Percentiles rank a stretch among this genome's conserved stretches.
Conservation (phyloP, 1,140 invertebrate species). For the Centruroides sculpturatus region DNA sequence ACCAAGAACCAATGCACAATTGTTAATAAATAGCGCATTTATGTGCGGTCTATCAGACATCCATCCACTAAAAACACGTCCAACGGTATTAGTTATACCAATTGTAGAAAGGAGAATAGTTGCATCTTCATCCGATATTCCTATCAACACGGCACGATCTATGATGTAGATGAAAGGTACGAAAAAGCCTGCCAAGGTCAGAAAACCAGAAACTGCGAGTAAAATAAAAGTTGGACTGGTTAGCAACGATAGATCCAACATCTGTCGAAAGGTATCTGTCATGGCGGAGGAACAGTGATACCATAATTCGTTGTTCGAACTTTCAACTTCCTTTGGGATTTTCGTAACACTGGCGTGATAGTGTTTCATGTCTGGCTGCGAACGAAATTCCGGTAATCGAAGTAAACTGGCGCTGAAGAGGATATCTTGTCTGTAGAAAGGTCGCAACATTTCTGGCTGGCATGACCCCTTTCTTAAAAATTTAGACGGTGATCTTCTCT, state of each 20-base stretch:
- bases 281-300: neutral
- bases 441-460: conserved; percentile 11
- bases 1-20: conserved; percentile 66
- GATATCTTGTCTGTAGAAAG: conserved; percentile 32
- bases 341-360: conserved; percentile 13
- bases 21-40: conserved; percentile 69
- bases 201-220: conserved; percentile 66
- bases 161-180: conserved; percentile 79
- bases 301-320: too few species aligned
- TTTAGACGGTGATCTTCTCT: too few species aligned
- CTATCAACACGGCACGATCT: conserved; percentile 20
- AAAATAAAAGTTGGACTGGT: conserved; percentile 75
- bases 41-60: conserved; percentile 63
- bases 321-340: neutral
- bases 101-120: conserved; percentile 66
- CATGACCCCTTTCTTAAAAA: too few species aligned
- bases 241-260: conserved; percentile 73
- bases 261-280: conserved; percentile 23
- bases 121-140: conserved; percentile 28
- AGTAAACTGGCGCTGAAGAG: conserved; percentile 32
- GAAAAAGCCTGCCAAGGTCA: conserved; percentile 93
- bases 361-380: conserved; percentile 25
- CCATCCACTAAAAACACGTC: conserved; percentile 67
- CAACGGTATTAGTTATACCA: conserved; percentile 80
- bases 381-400: conserved; percentile 28